Base-by-base conservation (phyloP, 2,113 vertebrate species). In the Furnarius figulus region DNA sequence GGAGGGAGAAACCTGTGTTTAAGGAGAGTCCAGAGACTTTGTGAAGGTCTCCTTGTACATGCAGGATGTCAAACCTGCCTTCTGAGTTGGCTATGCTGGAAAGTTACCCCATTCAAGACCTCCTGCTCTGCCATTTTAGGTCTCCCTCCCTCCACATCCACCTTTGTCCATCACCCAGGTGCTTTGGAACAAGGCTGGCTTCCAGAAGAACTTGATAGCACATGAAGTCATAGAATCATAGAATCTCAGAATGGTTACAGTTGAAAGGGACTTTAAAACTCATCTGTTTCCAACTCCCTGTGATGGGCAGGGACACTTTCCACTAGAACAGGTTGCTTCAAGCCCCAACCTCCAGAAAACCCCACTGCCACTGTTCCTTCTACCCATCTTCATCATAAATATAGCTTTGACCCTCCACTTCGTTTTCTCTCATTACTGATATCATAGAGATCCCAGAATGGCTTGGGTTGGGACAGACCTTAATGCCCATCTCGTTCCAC, bases 181-280 rank as follows among this genome's bases (percentile, higher is more conserved):
- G 30, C 33, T 70, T 62, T 14, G 53, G 15, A 31, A 24, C 31
- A 18, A n/a, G 1, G 0, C 12, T 66, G 2, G 1, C 25, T 39
- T 23, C 25, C 82, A 68, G 12, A 82, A 65, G 4, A 40, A 10
- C 30, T 33, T 10, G 6, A 35, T 14, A 12, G n/a, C 8, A 30
- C 20, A n/a, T 5, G 3, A 72, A 50, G 47, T 7, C 44, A 16
- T 11, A 20, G 55, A 90, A 42, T 42, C 12, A 12, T 1, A 18
- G 63, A 83, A 62, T 28, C 8, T 14, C 40, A 47, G 63, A 56
- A 49, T 23, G 25, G 31, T 42, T 49, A 47, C 40, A 9, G 25
- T 49, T 63, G 49, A 31, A 42, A 62, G 22, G 35, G 25, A 49
- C 25, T 4, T 61, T 28, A 53, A 89, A 61, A 27, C 42, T 66